Conservation (phyloP, 2,113 vertebrate genomes). For the Eulemur macaco region DNA sequence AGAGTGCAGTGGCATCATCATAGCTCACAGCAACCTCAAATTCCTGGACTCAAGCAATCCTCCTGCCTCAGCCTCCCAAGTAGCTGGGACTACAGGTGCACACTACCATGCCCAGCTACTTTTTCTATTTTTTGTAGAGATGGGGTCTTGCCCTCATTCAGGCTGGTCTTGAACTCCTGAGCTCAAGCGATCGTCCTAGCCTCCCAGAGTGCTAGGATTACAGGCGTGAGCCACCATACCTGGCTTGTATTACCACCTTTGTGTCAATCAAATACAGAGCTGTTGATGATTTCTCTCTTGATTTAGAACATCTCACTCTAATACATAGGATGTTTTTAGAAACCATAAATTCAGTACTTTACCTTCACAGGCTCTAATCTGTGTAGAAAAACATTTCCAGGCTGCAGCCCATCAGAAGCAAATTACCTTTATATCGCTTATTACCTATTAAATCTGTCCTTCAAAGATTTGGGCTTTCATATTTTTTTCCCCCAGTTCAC, state of each 20-base stretch:
- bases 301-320: neutral
- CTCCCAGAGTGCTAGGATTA: too few relatives aligned
- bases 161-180: too few relatives aligned
- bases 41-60: too few relatives aligned
- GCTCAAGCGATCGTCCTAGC: too few relatives aligned
- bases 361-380: neutral
- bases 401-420: neutral
- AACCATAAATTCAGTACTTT: neutral
- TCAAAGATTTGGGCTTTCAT: neutral
- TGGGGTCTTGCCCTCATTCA: too few relatives aligned
- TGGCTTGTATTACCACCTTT: neutral
- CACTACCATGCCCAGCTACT: too few relatives aligned
- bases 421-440: neutral
- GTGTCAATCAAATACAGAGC: neutral
- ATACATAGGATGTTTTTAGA: neutral
- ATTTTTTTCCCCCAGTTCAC: neutral
- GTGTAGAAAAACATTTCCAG: neutral
- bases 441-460: neutral
- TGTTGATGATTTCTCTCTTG: neutral
- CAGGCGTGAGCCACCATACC: neutral
- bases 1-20: too few relatives aligned
- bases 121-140: too few relatives aligned
- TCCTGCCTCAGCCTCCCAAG: too few relatives aligned
- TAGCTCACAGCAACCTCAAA: too few relatives aligned
- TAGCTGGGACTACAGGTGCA: too few relatives aligned